Evolutionary conservation across 2,113 vertebrate species (phyloP).

Genomic region (Rousettus leschenaultii): DNA sequence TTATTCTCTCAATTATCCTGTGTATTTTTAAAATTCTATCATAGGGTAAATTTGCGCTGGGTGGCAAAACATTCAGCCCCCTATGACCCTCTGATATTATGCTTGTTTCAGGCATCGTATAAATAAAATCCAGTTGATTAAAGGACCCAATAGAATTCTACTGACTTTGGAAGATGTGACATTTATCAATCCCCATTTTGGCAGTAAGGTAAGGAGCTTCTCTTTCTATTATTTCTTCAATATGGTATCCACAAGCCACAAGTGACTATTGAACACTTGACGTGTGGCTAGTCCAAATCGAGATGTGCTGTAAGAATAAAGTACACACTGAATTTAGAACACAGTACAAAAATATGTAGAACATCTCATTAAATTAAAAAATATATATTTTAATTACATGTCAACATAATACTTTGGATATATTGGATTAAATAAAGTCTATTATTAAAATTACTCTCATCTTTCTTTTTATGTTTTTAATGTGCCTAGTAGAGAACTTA

Average conservation of each 20-base stretch:
- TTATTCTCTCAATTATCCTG: neutral
- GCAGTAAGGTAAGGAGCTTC: conserved; percentile 83
- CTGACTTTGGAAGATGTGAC: conserved; percentile 89
- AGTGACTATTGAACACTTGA: neutral
- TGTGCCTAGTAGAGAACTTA: neutral
- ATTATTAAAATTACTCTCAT: neutral
- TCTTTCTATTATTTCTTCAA: neutral
- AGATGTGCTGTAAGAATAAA: neutral
- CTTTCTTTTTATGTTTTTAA: conserved; percentile 1
- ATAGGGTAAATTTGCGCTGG: neutral
- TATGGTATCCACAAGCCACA: neutral
- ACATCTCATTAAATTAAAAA: neutral
- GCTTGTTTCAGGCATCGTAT: conserved; percentile 82
- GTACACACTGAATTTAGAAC: conserved; percentile 3
- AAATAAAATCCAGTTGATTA: conserved; percentile 90
- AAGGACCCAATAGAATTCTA: conserved; percentile 90
- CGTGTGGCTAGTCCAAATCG: neutral
- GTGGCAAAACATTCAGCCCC: neutral
- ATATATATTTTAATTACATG: neutral
- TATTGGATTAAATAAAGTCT: neutral
- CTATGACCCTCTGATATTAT: conserved; percentile 19
- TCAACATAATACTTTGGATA: neutral
- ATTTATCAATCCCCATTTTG: conserved; percentile 91
- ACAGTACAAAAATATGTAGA: neutral
- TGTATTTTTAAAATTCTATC: neutral